Conservation (phyloP, 2,113 vertebrate genomes). For the Athene noctua region DNA sequence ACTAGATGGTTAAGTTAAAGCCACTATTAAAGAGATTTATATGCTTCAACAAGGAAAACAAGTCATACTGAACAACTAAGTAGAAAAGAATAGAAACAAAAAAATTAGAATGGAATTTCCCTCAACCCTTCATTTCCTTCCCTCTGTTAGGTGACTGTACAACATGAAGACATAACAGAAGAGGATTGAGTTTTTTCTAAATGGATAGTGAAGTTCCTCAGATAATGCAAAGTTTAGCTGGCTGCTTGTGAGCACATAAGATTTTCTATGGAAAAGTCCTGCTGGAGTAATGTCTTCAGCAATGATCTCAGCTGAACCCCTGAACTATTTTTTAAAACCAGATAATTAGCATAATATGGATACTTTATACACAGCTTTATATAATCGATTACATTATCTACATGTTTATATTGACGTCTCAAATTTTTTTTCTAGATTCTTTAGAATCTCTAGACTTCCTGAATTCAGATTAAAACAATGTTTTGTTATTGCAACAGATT, state of each 20-base stretch:
- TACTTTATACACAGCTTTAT: not conserved
- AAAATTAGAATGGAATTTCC: not conserved
- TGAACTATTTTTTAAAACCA: not conserved
- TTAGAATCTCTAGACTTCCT: not conserved
- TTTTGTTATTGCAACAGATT: not conserved
- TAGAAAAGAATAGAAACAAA: not conserved
- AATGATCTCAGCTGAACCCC: not conserved
- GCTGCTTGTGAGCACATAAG: not conserved
- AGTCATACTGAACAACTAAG: not conserved
- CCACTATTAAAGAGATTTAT: not conserved
- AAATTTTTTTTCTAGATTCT: not conserved
- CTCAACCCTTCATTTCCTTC: not conserved
- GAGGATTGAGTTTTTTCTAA: not conserved
- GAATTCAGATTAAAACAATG: not conserved
- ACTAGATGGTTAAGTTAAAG: not conserved
- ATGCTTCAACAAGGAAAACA: not conserved
- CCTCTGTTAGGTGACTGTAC: not conserved
- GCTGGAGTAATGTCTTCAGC: not conserved
- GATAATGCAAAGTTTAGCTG: not conserved
- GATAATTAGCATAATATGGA: not conserved
- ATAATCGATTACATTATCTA: not conserved
- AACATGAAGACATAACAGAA: not conserved
- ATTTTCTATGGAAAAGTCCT: not conserved
- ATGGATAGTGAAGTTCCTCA: not conserved
- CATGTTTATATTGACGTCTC: not conserved